Evolutionary conservation across 2,113 vertebrate genomes (phyloP).

Genomic region (Pantherophis guttatus): DNA sequence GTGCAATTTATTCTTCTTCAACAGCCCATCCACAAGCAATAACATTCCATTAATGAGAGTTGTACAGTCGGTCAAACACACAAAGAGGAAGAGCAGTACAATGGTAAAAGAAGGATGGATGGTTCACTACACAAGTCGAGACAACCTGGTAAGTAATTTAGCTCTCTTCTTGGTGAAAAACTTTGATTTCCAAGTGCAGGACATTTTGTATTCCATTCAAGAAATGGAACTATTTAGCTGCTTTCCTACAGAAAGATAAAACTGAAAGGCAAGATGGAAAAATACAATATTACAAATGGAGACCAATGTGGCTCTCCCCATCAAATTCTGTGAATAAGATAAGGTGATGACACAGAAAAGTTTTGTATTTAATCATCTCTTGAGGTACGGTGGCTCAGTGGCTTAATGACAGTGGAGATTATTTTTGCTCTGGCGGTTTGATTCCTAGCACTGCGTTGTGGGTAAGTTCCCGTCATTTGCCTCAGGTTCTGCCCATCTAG

Average conservation of each 20-base stretch:
- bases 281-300: background rate
- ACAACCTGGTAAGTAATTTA: conserved; percentile 87
- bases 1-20: background rate
- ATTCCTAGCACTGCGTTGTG: too few species aligned
- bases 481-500: background rate
- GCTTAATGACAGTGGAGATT: background rate
- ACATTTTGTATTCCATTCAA: background rate
- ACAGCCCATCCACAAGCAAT: conserved; percentile 95
- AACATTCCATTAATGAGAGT: conserved; percentile 99
- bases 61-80: conserved; percentile 97
- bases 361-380: background rate
- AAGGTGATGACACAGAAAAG: background rate
- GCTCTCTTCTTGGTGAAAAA: conserved; percentile 20
- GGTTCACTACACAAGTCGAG: conserved; percentile 96
- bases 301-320: background rate
- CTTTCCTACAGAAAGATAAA: background rate
- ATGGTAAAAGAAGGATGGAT: conserved; percentile 99
- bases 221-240: background rate
- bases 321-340: background rate
- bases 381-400: background rate
- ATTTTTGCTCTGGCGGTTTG: background rate
- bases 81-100: conserved; percentile 97
- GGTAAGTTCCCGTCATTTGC: too few species aligned
- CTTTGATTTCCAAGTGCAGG: background rate
- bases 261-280: background rate